Conservation (phyloP, 2,888 invertebrate genomes). For the Flexamia atlantica region DNA sequence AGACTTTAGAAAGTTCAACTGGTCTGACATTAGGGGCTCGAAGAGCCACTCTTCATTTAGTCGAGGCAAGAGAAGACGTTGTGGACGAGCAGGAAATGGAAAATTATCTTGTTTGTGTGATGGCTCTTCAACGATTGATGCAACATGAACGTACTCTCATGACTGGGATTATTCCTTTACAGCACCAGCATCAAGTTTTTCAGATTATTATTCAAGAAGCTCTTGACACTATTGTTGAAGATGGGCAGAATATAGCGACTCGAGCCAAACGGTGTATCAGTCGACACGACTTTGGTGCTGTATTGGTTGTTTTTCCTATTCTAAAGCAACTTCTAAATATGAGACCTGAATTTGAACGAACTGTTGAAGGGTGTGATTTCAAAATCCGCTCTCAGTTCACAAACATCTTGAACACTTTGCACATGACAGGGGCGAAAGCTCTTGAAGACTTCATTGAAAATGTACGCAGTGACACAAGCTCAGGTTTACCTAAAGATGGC, state of each 20-base stretch:
- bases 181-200: constrained; percentile 90
- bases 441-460: constrained; percentile 96
- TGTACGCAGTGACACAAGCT: constrained; percentile 86
- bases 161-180: constrained; percentile 89
- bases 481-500: constrained; percentile 95
- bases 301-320: constrained; percentile 89
- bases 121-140: constrained; percentile 90
- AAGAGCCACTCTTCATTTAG: constrained; percentile 73
- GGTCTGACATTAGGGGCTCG: constrained; percentile 84
- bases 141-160: constrained; percentile 91
- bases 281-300: constrained; percentile 88
- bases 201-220: constrained; percentile 90
- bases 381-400: constrained; percentile 84
- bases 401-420: constrained; percentile 85
- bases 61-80: constrained; percentile 77
- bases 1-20: constrained; percentile 89
- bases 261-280: constrained; percentile 86
- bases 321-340: constrained; percentile 86
- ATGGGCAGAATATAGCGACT: constrained; percentile 87
- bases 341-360: constrained; percentile 89
- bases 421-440: constrained; percentile 90
- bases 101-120: constrained; percentile 88
- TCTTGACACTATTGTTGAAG: constrained; percentile 89
- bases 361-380: constrained; percentile 85
- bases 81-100: constrained; percentile 90